These are phyloP conservation scores for Tillus elongatus DNA, from an alignment of 2,888 invertebrate species.

Conservation along the genomic window DNA sequence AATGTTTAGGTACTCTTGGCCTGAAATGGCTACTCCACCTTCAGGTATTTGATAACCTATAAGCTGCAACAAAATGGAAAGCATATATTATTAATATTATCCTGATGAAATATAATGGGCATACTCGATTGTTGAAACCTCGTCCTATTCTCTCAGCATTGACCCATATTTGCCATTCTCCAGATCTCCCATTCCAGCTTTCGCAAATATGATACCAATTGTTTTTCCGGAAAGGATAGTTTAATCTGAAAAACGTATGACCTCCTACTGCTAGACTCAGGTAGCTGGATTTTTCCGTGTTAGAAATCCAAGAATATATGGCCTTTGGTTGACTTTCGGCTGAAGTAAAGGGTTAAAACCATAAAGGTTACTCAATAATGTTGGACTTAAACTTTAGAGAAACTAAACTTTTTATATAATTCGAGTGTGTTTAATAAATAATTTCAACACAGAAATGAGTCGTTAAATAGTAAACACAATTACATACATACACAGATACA, in stretches of 20 bases:
- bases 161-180: conserved; percentile 86
- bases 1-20: conserved; percentile 62
- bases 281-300: conserved; percentile 71
- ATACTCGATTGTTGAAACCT: conserved; percentile 79
- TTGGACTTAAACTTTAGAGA: no score
- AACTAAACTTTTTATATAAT: no score
- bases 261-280: conserved; percentile 74
- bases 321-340: conserved; percentile 65
- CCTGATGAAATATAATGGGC: no score
- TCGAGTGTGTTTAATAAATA: no score
- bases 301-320: conserved; percentile 71
- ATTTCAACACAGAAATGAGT: no score
- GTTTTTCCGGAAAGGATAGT: conserved; percentile 58
- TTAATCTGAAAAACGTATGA: conserved; percentile 69
- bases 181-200: conserved; percentile 82
- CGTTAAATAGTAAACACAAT: no score
- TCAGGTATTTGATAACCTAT: conserved; percentile 69
- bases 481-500: no score
- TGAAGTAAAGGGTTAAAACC: conserved; percentile 44
- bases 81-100: no score
- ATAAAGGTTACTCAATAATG: no score
- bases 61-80: conserved; percentile 50
- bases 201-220: conserved; percentile 81
- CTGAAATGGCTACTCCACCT: conserved; percentile 65
- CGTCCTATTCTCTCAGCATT: conserved; percentile 77